phyloP scores from a whole-genome alignment of 2,113 vertebrate species.

The Hippocampus comes region DNA sequence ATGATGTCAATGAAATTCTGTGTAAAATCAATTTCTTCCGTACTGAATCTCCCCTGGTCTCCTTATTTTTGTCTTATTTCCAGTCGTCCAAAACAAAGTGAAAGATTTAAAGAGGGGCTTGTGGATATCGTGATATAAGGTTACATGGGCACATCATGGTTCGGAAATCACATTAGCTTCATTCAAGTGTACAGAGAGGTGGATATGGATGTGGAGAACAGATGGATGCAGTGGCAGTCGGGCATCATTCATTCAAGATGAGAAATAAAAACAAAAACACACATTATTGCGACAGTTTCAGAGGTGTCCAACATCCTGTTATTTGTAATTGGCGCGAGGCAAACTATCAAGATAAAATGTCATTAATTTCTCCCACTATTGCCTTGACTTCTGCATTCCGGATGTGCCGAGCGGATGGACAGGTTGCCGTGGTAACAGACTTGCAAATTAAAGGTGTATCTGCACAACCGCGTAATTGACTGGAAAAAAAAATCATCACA shows the following conservation, averaged over 20 bases:
- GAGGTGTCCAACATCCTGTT: not conserved
- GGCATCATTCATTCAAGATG: too few species aligned
- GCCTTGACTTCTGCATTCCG: not conserved
- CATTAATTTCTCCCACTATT: not conserved
- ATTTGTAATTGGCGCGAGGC: not conserved
- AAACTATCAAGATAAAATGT: not conserved
- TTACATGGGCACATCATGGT: constrained; percentile 7
- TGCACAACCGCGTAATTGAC: not conserved
- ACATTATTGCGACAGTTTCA: not conserved
- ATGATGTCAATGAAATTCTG: too few species aligned
- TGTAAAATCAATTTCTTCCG: too few species aligned
- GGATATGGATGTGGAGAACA: constrained; percentile 27
- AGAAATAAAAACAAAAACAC: too few species aligned
- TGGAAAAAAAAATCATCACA: not conserved
- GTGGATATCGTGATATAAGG: constrained; percentile 1
- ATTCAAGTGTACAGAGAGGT: not conserved
- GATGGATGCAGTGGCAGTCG: constrained; percentile 9
- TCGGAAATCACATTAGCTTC: constrained; percentile 17
- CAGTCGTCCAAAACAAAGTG: too few species aligned
- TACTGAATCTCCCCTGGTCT: too few species aligned
- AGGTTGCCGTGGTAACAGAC: not conserved
- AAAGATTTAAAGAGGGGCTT: too few species aligned
- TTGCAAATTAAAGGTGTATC: not conserved
- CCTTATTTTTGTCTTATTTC: too few species aligned
- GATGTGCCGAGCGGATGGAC: not conserved